Evolutionary conservation across 2,888 invertebrate genomes (phyloP), one percentile per base, ranked within the genome.

Genomic region (Sinohyriopsis cumingii): DNA sequence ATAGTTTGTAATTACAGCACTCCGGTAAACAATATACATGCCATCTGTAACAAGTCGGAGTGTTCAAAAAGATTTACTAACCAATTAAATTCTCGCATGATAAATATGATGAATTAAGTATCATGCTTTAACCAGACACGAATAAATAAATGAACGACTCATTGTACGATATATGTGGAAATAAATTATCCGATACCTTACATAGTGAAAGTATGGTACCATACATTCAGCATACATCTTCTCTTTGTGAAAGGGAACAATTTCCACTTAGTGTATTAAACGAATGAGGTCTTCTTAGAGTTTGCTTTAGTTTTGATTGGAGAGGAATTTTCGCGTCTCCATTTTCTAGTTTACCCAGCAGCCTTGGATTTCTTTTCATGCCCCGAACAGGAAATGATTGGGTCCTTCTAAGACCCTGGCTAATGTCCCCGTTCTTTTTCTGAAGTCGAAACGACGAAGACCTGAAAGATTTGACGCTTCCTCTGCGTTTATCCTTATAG

Each of bases 401-500:
- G 71, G 73, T 77, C 70, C 68, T 70, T 69, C 70, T 60, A 45
- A 76, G 73, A 62, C 59, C 63, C 28, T 67, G 62, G 0, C 65
- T 57, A n/a, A 33, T 55, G 1, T 73, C 73, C 24, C 75, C 75
- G 63, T 69, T 72, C 65, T 67, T 57, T 56, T 57, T 63, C 55
- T 71, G 65, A 45, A 68, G 53, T 59, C 55, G 45, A 64, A 80
- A 79, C 28, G 80, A 80, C 18, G 79, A 67, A 0, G 80, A 78
- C 59, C 79, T 62, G 55, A 77, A 73, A 22, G 79, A 79, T 69
- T 77, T 79, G 18, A 81, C 71, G 67, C 86, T 87, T 59, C 83
- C 82, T 53, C 82, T 76, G 7, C 85, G 76, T 65, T 81, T 82
- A 67, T 84, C 84, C 69, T 81, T 80, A 65, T 81, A 81, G 65